Base-by-base conservation (phyloP, 2,797 vertebrate genomes). In the Echeneis naucrates region DNA sequence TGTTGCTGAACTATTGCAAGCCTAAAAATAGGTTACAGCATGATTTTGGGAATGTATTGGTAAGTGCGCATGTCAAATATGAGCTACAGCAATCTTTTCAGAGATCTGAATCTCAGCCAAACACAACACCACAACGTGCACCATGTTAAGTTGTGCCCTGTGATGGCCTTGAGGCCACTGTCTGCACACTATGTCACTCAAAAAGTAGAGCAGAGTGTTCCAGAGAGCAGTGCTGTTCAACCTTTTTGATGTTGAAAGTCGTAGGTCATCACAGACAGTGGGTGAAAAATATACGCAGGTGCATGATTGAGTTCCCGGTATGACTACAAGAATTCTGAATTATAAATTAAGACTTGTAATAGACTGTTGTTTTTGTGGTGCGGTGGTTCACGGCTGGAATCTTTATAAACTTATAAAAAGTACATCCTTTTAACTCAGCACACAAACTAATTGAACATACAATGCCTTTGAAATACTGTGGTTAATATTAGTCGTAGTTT, bases 141-240 rank as follows among this genome's bases (percentile, higher is more conserved):
- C n/a, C 37, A 32, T 47, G 42, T 8, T 54, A 53, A 78, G 6
- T 24, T 27, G 37, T 52, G 47, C 59, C 4, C 16, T 14, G 45
- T 37, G 11, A 60, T 61, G 75, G 80, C 82, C 85, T 83, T 87
- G 84, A 79, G 81, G 71, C 66, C 9, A 1, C 24, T 35, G 70
- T 65, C 11, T 69, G 68, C 35, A 64, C 47, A 23, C 32, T 33
- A 66, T 74, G 69, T 54, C 59, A 54, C 37, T 62, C 60, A 78
- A 8, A 80, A 82, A 86, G 68, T 62, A 32, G 68, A 76, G 61
- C 68, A 81, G 14, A 52, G 9, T 56, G 57, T 72, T 50, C 40
- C 67, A 37, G 35, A 48, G 63, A 68, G 52, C 24, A 0, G 14
- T 11, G 2, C 54, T 59, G 69, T 68, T 45, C 42, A 67, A 68